Conservation (phyloP, 2,113 vertebrate species). For the Platichthys flesus region DNA sequence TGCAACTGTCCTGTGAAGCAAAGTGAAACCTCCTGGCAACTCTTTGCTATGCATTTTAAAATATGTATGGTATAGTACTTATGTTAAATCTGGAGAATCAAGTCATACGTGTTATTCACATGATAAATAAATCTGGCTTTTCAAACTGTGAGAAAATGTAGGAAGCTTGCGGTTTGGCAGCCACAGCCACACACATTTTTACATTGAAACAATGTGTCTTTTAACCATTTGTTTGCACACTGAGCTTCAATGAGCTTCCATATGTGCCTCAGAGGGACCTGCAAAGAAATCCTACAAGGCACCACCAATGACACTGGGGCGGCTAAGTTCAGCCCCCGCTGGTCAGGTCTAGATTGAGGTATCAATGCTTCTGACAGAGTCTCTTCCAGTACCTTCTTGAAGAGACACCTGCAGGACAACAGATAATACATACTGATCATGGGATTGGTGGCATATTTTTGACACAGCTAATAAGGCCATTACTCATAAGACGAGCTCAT, state of each 20-base stretch:
- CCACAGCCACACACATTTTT: background rate
- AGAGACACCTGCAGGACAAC: slow-evolving; percentile 44
- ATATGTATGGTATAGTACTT: slow-evolving; percentile 30
- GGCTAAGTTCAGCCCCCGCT: background rate
- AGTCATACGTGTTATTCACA: slow-evolving; percentile 16
- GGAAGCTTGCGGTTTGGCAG: background rate
- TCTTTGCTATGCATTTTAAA: slow-evolving; percentile 39
- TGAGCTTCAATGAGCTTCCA: background rate
- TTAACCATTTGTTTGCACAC: background rate
- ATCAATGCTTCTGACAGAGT: slow-evolving; percentile 26
- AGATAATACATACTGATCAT: slow-evolving; percentile 56
- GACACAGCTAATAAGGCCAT: slow-evolving; percentile 60
- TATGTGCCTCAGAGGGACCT: background rate
- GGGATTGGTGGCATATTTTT: slow-evolving; percentile 59
- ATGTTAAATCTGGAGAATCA: slow-evolving; percentile 9
- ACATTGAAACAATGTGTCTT: background rate
- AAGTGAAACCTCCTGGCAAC: slow-evolving; percentile 27
- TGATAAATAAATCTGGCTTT: slow-evolving; percentile 33
- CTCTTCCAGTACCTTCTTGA: slow-evolving; percentile 8
- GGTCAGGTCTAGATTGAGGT: slow-evolving; percentile 21
- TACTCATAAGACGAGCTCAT: slow-evolving; percentile 60
- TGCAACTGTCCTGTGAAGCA: slow-evolving; percentile 57
- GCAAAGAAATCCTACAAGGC: too few species aligned
- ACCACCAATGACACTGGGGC: background rate
- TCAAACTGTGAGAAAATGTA: slow-evolving; percentile 9